Evolutionary conservation across 2,113 vertebrate species (phyloP).

Genomic region (Chlamydotis undulata): DNA sequence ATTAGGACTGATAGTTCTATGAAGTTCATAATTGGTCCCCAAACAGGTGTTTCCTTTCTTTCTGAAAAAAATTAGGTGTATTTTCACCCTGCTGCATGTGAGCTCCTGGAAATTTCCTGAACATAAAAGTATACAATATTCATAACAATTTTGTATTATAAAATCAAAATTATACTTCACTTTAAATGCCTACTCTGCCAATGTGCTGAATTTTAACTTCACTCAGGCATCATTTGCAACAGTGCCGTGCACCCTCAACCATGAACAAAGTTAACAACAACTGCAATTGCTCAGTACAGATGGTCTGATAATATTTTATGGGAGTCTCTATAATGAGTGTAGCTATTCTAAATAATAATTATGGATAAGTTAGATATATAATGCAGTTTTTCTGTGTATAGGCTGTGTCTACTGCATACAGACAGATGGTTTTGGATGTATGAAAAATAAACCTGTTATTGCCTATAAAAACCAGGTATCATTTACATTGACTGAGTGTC

Average conservation of each 20-base stretch:
- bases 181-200: not conserved
- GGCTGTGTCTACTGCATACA: not conserved
- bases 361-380: not conserved
- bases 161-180: not conserved
- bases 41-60: constrained; percentile 75
- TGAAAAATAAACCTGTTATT: not conserved
- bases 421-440: not conserved
- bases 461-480: not conserved
- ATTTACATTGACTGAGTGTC: not conserved
- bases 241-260: not conserved
- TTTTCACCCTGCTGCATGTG: constrained; percentile 49
- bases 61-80: not conserved
- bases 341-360: not conserved
- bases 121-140: not conserved
- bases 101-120: constrained; percentile 42
- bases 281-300: not conserved
- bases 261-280: not conserved
- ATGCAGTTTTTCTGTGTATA: not conserved
- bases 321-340: not conserved
- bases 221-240: not conserved
- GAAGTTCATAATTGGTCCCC: constrained; percentile 68
- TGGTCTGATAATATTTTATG: not conserved
- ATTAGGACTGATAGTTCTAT: constrained; percentile 76
- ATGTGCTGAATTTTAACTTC: not conserved
- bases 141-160: not conserved